Evolutionary conservation across 1,140 invertebrate species (phyloP).

Genomic region (Drosophila aff.): DNA sequence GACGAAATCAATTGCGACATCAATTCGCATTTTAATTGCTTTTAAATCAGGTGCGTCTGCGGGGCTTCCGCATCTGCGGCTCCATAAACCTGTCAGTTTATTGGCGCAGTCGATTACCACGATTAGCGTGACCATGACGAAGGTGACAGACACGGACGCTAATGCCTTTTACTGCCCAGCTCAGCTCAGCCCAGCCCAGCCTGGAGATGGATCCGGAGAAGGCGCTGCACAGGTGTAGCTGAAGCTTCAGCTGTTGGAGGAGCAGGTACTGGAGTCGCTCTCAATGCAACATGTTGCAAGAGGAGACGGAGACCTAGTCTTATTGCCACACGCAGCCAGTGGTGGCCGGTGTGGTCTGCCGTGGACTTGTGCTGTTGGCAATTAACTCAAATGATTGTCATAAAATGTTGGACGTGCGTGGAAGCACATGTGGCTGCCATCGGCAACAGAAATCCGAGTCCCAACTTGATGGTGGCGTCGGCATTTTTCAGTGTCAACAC

Average conservation of each 20-base stretch:
- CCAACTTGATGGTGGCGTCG: conserved; percentile 29
- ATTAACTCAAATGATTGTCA: conserved; percentile 82
- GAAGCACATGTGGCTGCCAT: conserved; percentile 45
- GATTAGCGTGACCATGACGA: conserved; percentile 84
- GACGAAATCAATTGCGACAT: conserved; percentile 72
- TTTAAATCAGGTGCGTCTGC: conserved; percentile 71
- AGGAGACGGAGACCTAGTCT: conserved; percentile 66
- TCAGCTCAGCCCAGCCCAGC: conserved; percentile 5
- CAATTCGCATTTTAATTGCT: conserved; percentile 80
- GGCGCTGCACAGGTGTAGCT: conserved; percentile 5
- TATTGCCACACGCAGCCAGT: conserved; percentile 67
- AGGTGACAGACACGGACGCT: conserved; percentile 82
- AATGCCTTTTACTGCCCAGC: conserved; percentile 77
- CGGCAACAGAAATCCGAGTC: conserved; percentile 29
- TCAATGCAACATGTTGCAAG: conserved; percentile 55
- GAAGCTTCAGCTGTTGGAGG: not conserved
- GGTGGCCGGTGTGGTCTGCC: conserved; percentile 57
- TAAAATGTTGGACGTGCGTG: conserved; percentile 68
- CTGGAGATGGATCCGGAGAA: conserved; percentile 13
- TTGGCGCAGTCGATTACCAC: conserved; percentile 78
- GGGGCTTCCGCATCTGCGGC: conserved; percentile 55
- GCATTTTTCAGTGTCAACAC: conserved; percentile 79
- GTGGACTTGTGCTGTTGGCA: conserved; percentile 60
- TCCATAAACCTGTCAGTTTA: conserved; percentile 82
- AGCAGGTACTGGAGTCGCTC: not conserved